A percentile compares a stretch with the other conserved stretches of the same genome.
Evolutionary conservation across 2,113 vertebrate genomes (phyloP).

Genomic region (Pluvianellus socialis): DNA sequence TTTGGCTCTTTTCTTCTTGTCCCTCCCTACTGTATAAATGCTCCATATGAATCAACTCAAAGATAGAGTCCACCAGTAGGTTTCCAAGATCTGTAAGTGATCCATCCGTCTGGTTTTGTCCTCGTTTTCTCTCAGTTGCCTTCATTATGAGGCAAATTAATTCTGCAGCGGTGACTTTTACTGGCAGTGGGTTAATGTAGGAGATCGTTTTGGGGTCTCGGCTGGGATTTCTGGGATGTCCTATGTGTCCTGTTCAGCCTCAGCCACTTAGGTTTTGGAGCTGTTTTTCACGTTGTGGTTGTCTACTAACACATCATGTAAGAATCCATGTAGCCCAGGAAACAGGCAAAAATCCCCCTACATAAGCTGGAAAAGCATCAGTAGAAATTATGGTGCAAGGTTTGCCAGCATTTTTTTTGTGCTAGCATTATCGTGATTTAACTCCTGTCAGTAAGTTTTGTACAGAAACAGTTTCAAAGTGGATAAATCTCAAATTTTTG

Average conservation of each 20-base stretch:
- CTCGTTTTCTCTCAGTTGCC: background rate
- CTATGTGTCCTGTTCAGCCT: background rate
- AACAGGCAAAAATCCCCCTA: background rate
- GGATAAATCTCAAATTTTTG: background rate
- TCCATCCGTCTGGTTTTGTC: background rate
- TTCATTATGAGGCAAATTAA: background rate
- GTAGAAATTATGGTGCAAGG: background rate
- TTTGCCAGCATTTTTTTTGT: background rate
- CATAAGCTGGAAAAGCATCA: background rate
- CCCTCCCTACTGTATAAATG: background rate
- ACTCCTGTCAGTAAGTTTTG: background rate
- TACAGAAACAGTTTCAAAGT: background rate
- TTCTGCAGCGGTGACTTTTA: background rate
- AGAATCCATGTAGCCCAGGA: background rate
- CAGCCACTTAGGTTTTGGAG: background rate
- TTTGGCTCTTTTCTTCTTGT: background rate
- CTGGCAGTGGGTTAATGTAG: background rate
- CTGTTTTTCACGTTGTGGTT: background rate
- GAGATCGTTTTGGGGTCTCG: background rate
- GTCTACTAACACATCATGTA: rapidly evolving
- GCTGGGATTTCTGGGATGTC: background rate
- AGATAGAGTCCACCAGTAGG: background rate
- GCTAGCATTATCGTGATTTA: background rate
- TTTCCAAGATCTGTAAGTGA: background rate
- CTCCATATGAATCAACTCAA: background rate